These are phyloP conservation scores for Aphelinus atriplicis DNA, from an alignment of 1,140 invertebrate genomes.

Conservation along the genomic window DNA sequence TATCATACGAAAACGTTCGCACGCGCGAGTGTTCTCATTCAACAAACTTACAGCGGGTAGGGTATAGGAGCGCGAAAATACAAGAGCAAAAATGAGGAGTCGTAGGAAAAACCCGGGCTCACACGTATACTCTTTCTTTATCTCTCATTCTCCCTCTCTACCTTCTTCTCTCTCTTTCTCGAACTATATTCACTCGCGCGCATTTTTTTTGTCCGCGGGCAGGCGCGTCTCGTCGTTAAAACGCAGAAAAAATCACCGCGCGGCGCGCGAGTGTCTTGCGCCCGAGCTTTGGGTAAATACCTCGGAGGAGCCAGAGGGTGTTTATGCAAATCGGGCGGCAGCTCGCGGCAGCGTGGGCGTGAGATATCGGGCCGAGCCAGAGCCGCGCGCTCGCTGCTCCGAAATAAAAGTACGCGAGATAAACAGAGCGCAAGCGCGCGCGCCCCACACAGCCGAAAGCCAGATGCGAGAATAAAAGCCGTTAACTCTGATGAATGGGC, in stretches of 20 bases:
- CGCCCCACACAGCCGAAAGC: conserved; percentile 36
- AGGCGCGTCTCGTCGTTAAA: background rate
- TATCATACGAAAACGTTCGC: no score
- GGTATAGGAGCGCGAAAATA: no score
- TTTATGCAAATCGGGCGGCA: conserved; percentile 34
- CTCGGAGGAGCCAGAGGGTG: conserved; percentile 2
- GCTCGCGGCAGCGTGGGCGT: background rate
- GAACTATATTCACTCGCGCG: no score
- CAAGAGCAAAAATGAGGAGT: no score
- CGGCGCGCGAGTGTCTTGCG: background rate
- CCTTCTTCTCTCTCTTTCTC: background rate
- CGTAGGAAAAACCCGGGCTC: no score
- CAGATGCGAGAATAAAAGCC: conserved; percentile 51
- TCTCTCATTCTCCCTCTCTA: background rate
- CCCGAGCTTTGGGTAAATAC: conserved; percentile 20
- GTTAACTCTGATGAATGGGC: conserved; percentile 51
- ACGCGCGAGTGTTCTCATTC: no score
- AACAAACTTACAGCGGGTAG: no score
- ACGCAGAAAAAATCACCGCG: background rate
- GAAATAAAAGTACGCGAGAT: conserved; percentile 48
- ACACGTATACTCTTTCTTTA: no score
- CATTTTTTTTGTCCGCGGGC: no score
- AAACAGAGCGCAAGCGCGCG: conserved; percentile 41
- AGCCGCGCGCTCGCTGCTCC: background rate
- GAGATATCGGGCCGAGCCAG: conserved; percentile 3